Evolutionary conservation across 2,888 invertebrate species (phyloP), one percentile per base, ranked within the genome.

Genomic region (Synergus umbraculus): DNA sequence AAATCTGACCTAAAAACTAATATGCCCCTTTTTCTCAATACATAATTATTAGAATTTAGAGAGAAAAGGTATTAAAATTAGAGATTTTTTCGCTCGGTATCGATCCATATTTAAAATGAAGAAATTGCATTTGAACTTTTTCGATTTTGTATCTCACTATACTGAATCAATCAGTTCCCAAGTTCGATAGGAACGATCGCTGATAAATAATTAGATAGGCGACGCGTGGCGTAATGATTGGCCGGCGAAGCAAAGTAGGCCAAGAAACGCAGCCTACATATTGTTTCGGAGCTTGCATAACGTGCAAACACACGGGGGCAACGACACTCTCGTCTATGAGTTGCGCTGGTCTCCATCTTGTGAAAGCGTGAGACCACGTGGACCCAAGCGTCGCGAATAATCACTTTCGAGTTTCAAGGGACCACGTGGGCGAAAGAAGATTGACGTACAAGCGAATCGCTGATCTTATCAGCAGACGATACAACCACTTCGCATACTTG

Each of bases 311-410:
- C 49, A 66, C 67, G 82, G 81, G 85, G 81, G 81, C 84, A 82
- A 84, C 81, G 85, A 84, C 84, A 82, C 37, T 79, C 79, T 64
- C 77, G 79, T 77, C 81, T 76, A 76, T 65, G 44, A 79, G 79
- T 65, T 81, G 77, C 77, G 82, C 54, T 83, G 80, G 80, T 83
- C 85, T 86, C 87, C 87, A 87, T 87, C 79, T 88, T 87, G 90
- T 89, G 90, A 90, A 90, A 91, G 90, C 89, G 89, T 86, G 88
- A 87, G 87, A 87, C 83, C 81, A 81, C 82, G 81, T 78, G 85
- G 82, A 81, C 81, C 81, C 79, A 77, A 78, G 67, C 60, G 81
- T 76, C 79, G 79, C 77, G 65, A 76, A 69, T 69, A 69, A 82
- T 82, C 82, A 81, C 86, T 86, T 86, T 86, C 84, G 82, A 84